These are phyloP conservation scores for Mastacembelus armatus DNA, from an alignment of 2,797 vertebrate genomes.

Conservation along the genomic window DNA sequence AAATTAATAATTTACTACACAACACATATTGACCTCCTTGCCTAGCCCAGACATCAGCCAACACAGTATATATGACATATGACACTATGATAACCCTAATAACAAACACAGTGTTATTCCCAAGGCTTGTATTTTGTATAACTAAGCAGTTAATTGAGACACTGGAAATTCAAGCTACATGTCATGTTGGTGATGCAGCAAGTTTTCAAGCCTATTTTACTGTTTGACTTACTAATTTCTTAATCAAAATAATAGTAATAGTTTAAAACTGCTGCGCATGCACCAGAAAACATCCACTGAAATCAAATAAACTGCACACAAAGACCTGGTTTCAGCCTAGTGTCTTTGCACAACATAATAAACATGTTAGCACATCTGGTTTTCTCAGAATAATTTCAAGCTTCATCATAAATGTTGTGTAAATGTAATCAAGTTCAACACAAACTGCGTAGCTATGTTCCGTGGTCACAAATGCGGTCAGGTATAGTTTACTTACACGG, in stretches of 20 bases:
- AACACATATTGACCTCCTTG: background rate
- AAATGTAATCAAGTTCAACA: too few species aligned
- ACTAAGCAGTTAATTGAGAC: too few species aligned
- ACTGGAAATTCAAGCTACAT: too few species aligned
- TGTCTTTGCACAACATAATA: too few species aligned
- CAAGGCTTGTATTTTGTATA: too few species aligned
- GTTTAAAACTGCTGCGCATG: background rate
- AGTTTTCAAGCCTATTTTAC: background rate
- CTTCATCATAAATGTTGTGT: background rate
- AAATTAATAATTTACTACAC: slow-evolving; percentile 5
- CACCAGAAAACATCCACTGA: background rate
- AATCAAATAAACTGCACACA: background rate
- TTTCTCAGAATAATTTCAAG: background rate
- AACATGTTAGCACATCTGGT: background rate
- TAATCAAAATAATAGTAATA: too few species aligned
- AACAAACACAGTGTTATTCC: background rate
- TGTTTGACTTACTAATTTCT: too few species aligned
- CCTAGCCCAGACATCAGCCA: background rate
- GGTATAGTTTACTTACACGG: background rate
- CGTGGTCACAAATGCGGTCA: background rate
- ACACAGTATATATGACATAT: background rate
- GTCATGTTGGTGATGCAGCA: slow-evolving; percentile 1
- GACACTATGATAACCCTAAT: background rate
- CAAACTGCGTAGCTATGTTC: background rate
- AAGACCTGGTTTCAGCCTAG: too few species aligned